Base-by-base conservation (phyloP, 2,797 vertebrate genomes). In the Leptodactylus fallax region DNA sequence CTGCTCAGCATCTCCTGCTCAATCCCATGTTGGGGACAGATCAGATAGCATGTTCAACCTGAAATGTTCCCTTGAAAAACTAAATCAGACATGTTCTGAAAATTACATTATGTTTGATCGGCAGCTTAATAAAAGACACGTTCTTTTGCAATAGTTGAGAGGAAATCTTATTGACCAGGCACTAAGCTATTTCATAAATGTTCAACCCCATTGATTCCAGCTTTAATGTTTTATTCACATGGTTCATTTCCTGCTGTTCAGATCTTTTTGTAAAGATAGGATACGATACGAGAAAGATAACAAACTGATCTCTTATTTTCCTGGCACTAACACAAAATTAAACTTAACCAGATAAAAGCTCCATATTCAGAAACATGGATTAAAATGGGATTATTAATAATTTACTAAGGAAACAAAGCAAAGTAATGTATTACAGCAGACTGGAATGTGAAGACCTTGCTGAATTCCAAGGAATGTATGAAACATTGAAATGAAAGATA, bases 161-260 rank as follows among this genome's bases (percentile, higher is more conserved):
- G 27, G 72, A n/a, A 21, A 36, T 58, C 23, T 6, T 83, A 69
- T 72, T 83, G 65, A 72, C 81, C 81, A 47, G 56, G 23, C 58
- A 81, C 36, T 88, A 45, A 85, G 25, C 58, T 55, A 81, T 81
- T 60, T 74, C 36, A 87, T 23, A 74, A 63, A 6, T 12, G 76
- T 85, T 53, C 53, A 65, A 85, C 49, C 79, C 13, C 23, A 88
- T 81, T 61, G 67, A 81, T 83, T 87, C 51, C 25, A 63, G 36
- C 63, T 63, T 80, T 72, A 63, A 85, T 85, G 55, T 83, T 85
- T 69, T 81, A 88, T 85, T 74, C 65, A 88, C 25, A 53, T 2
- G 7, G 65, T 56, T 80, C 17, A 83, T 17, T 67, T 80, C 16
- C 23, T 83, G 80, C 53, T 78, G 13, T 83, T 87, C 72, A 58